These are phyloP conservation scores for Chondrosia reniformis DNA, from an alignment of 37 sponge, comb jelly and placozoan genomes.

Conservation along the genomic window DNA sequence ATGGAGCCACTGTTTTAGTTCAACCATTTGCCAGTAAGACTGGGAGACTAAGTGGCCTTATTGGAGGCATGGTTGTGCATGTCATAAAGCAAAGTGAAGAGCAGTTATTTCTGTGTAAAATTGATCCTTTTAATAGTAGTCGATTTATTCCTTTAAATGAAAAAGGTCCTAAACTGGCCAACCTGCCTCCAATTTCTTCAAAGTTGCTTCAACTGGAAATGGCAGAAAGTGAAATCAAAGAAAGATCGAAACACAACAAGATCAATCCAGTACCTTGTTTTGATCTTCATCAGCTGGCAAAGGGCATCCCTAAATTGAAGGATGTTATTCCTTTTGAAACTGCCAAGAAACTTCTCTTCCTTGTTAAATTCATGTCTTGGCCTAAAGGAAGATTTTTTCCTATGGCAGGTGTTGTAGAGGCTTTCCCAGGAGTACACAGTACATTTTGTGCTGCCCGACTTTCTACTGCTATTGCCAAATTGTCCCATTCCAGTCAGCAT, in stretches of 20 bases:
- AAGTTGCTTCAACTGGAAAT: constrained; percentile 9
- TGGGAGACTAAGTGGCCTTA: neutral
- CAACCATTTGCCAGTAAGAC: neutral
- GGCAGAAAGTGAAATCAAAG: neutral
- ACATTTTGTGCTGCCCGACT: constrained; percentile 40
- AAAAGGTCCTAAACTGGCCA: constrained; percentile 42
- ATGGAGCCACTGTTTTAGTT: constrained; percentile 54
- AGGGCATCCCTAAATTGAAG: constrained; percentile 41
- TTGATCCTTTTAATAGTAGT: constrained; percentile 27
- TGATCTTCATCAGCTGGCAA: neutral
- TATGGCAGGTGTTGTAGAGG: constrained; percentile 40
- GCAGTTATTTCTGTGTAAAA: constrained; percentile 38
- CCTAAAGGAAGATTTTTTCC: constrained; percentile 29
- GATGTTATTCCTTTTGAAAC: constrained; percentile 48
- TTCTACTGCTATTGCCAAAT: constrained; percentile 1
- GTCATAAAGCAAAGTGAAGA: constrained; percentile 17
- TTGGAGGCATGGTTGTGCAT: constrained; percentile 30
- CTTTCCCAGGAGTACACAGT: constrained; percentile 31
- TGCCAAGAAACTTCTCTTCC: constrained; percentile 49
- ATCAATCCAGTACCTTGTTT: constrained; percentile 4
- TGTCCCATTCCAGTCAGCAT: no score
- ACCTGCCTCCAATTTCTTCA: constrained; percentile 57
- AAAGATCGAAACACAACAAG: constrained; percentile 8
- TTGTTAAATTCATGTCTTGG: constrained; percentile 44
- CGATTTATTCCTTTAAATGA: constrained; percentile 58